Percentiles rank a stretch among this genome's conserved stretches.
These are phyloP conservation scores for Clarias batrachus DNA, from an alignment of 2,113 vertebrate genomes.

Conservation along the genomic window DNA sequence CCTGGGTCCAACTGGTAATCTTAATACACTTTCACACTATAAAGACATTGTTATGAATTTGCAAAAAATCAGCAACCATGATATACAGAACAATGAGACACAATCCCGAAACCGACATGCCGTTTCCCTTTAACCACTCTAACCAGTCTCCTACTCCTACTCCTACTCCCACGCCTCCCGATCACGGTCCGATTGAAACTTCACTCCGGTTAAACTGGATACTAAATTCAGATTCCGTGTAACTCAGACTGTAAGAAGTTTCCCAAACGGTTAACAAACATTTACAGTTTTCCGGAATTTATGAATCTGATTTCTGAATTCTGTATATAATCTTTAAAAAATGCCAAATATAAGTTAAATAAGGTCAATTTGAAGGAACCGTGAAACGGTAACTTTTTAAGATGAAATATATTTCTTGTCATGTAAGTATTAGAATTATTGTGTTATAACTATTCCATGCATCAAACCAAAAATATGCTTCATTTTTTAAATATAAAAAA, in stretches of 20 bases:
- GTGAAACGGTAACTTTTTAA: neutral
- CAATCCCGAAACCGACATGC: neutral
- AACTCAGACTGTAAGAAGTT: neutral
- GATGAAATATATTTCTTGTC: neutral
- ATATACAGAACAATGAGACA: neutral
- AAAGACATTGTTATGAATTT: neutral
- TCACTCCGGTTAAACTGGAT: neutral
- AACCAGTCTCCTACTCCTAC: neutral
- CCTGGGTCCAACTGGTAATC: neutral
- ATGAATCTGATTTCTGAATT: no score
- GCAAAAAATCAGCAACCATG: no score
- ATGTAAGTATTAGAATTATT: neutral
- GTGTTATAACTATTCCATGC: neutral
- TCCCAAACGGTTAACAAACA: neutral
- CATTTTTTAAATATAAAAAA: no score
- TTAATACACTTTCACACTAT: neutral
- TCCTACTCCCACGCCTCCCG: neutral
- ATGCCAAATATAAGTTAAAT: no score
- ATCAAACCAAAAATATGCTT: neutral
- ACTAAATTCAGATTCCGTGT: neutral
- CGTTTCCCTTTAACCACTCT: neutral
- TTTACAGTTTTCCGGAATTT: no score
- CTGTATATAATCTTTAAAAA: no score
- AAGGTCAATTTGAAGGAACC: no score
- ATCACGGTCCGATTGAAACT: neutral